Percentiles rank a stretch among this genome's conserved stretches.
Evolutionary conservation across 2,113 vertebrate genomes (phyloP).

Genomic region (Pygoscelis antarcticus): DNA sequence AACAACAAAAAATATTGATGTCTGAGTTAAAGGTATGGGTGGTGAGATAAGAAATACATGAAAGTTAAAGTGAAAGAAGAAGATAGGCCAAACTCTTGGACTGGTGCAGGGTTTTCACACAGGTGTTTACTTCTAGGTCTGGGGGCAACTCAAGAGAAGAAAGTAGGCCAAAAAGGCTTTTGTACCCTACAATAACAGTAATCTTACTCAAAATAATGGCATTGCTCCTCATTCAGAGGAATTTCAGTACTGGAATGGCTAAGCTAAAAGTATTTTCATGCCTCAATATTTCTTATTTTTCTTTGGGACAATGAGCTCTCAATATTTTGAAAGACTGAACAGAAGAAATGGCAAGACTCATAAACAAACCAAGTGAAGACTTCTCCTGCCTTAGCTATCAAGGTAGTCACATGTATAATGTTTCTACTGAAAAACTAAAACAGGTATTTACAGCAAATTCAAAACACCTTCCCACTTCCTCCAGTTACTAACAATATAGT

Average conservation of each 20-base stretch:
- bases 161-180: neutral
- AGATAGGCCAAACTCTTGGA: neutral
- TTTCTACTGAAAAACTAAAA: constrained; percentile 7
- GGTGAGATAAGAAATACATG: neutral
- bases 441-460: neutral
- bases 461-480: constrained; percentile 40
- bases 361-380: neutral
- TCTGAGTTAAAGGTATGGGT: neutral
- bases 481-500: neutral
- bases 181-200: neutral
- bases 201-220: neutral
- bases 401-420: neutral
- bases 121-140: neutral
- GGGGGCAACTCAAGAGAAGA: neutral
- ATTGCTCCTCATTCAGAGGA: neutral
- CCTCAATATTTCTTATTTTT: neutral
- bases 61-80: neutral
- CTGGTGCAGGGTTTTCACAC: neutral
- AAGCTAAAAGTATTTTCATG: neutral
- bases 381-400: neutral
- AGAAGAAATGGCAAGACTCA: neutral
- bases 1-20: neutral
- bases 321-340: neutral
- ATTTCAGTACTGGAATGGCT: constrained; percentile 20
- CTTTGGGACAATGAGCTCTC: neutral